Evolutionary conservation across 2,113 vertebrate genomes (phyloP).

Genomic region (Ageneiosus marmoratus): DNA sequence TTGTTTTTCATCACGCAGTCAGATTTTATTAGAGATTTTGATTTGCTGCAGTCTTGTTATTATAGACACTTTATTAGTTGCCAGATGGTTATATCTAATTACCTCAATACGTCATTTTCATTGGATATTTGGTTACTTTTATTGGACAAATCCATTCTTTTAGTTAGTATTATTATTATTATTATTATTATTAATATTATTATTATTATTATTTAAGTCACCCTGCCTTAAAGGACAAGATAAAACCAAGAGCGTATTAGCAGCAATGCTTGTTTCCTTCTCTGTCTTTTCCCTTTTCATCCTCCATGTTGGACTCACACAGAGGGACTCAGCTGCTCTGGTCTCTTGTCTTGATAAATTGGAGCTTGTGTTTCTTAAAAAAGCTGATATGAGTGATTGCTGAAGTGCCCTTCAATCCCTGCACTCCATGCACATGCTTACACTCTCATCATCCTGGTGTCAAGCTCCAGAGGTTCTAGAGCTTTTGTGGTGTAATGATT

Average conservation of each 20-base stretch:
- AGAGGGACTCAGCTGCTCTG: slow-evolving; percentile 71
- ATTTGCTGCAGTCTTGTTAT: neutral
- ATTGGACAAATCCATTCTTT: too few species aligned
- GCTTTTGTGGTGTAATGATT: slow-evolving; percentile 74
- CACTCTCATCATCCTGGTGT: slow-evolving; percentile 66
- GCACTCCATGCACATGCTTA: slow-evolving; percentile 58
- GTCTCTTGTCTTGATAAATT: slow-evolving; percentile 82
- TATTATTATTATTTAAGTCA: too few species aligned
- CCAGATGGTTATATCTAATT: neutral
- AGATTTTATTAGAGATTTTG: neutral
- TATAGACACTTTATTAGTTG: neutral
- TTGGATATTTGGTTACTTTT: too few species aligned
- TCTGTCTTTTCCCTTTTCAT: slow-evolving; percentile 46
- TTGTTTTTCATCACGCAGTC: neutral
- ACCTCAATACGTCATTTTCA: neutral
- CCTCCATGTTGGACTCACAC: slow-evolving; percentile 57
- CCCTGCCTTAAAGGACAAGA: slow-evolving; percentile 73
- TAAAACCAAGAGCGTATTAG: slow-evolving; percentile 68
- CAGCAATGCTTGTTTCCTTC: slow-evolving; percentile 48
- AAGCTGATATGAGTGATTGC: slow-evolving; percentile 65
- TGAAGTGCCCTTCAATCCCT: slow-evolving; percentile 65
- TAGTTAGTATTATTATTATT: too few species aligned
- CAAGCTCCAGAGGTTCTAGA: slow-evolving; percentile 69
- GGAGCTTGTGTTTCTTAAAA: slow-evolving; percentile 69
- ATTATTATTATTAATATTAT: too few species aligned